phyloP scores from a whole-genome alignment of 2,113 vertebrate species.

The Pachypanchax playfairii region DNA sequence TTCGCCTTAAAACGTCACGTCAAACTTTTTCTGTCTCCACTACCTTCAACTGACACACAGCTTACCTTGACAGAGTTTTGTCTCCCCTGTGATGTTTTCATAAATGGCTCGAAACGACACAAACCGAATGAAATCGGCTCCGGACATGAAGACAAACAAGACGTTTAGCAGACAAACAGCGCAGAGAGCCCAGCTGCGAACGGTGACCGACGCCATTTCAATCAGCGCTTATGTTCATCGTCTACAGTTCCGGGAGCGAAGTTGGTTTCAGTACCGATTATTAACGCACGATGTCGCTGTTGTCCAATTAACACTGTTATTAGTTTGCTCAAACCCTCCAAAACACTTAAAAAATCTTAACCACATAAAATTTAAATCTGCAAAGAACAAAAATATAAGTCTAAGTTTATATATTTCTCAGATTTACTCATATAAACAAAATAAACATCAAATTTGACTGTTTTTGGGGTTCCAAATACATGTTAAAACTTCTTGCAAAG shows the following conservation, averaged over 20 bases:
- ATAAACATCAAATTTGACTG: no score
- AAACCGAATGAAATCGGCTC: constrained; percentile 80
- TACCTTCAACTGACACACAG: not conserved
- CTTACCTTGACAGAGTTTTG: constrained; percentile 74
- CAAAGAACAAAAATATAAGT: no score
- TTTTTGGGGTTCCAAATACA: no score
- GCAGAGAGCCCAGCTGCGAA: constrained; percentile 56
- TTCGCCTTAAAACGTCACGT: not conserved
- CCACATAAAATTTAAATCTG: no score
- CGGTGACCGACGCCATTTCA: constrained; percentile 76
- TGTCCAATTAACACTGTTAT: not conserved
- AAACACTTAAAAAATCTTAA: not conserved
- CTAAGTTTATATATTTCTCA: no score
- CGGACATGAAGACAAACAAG: constrained; percentile 79
- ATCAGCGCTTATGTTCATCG: constrained; percentile 46
- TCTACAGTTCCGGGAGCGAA: constrained; percentile 53
- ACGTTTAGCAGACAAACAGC: constrained; percentile 69
- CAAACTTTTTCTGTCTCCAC: not conserved
- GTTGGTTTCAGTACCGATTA: not conserved
- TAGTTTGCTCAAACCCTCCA: no score
- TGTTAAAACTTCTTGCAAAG: no score
- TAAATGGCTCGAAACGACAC: constrained; percentile 82
- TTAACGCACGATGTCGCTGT: constrained; percentile 32
- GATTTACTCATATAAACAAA: no score
- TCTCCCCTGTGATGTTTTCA: constrained; percentile 80